Base-by-base conservation (phyloP, 2,797 vertebrate species). In the Fistularia commersonii region DNA sequence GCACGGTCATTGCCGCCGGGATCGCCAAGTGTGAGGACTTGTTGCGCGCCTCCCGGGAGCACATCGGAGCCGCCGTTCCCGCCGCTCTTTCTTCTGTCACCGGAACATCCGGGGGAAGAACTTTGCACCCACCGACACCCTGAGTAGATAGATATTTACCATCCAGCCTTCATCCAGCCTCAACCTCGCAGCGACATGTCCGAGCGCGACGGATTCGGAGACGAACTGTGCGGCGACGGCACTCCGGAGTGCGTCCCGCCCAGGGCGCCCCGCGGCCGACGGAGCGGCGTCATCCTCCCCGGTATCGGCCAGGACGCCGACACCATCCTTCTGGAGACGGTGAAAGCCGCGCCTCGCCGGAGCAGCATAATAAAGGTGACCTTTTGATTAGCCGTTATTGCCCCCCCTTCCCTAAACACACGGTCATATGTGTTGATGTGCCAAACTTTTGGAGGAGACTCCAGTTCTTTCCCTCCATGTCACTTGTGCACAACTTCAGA, bases 281-380 rank as follows among this genome's bases (percentile, higher is more conserved):
- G 90, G 10, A 90, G 89, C 62, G 90, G 91, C 1, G 87, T 91
- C 59, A 46, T 78, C 54, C 72, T 89, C 11, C 78, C 87, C 54
- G 70, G 68, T 1, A 76, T 76, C 41, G 77, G 76, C 34, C 84
- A 70, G 74, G 89, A 90, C 68, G 0, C 79, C 0, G 90, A 92
- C 51, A 61, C 83, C 52, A 72, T 83, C 60, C 81, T 89, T 5
- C 69, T 90, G 78, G 91, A 92, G 59, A 50, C 87, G 1, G 82
- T 84, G 58, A 92, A 85, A 65, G 82, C 83, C 9, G 86, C 90
- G 11, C 90, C 91, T 0, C 82, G 91, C 33, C 77, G 91, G 51
- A 92, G 91, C 85, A 92, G 91, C 76, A 92, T 92, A 74, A 92
- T 92, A 9, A 92, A 91, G 90, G 90, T 91, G 87, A 39, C n/a